Percentiles rank a stretch among this genome's conserved stretches.
These are phyloP conservation scores for Caerostris darwini DNA, from an alignment of 1,140 invertebrate species.

Conservation along the genomic window DNA sequence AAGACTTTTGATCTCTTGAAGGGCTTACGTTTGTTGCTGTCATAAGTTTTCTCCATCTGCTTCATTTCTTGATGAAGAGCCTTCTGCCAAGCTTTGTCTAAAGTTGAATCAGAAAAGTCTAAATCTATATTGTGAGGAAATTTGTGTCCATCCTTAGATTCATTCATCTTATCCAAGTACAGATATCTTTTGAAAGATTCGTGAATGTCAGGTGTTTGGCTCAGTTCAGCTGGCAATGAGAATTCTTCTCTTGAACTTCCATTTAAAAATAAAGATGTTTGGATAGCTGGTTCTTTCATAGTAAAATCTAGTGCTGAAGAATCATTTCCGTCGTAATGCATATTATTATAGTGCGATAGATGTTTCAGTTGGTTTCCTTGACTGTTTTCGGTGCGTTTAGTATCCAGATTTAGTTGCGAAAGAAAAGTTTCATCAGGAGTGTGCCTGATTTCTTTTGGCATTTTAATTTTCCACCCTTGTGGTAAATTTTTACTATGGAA, in stretches of 20 bases:
- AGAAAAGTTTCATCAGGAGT: neutral
- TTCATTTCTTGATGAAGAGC: neutral
- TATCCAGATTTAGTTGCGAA: too few relatives aligned
- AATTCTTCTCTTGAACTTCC: neutral
- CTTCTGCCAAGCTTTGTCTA: neutral
- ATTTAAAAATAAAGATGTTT: neutral
- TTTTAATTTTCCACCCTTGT: conserved; percentile 10
- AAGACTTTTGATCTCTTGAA: neutral
- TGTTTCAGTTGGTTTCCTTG: too few relatives aligned
- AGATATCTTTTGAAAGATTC: conserved; percentile 40
- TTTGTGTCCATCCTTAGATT: neutral
- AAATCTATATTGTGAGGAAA: neutral
- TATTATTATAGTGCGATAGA: too few relatives aligned
- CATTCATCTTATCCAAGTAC: neutral
- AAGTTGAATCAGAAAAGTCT: neutral
- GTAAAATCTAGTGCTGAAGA: too few relatives aligned
- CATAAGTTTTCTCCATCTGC: neutral
- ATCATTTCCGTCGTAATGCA: too few relatives aligned
- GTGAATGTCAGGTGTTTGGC: conserved; percentile 34
- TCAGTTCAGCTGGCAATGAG: neutral
- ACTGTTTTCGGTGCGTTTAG: too few relatives aligned
- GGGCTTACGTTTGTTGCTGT: neutral
- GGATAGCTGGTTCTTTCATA: too few relatives aligned
- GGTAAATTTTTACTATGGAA: neutral
- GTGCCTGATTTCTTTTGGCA: too few relatives aligned